Evolutionary conservation across 2,113 vertebrate species (phyloP), one percentile per base, ranked within the genome.

Genomic region (Tenebrosternarchus preto): DNA sequence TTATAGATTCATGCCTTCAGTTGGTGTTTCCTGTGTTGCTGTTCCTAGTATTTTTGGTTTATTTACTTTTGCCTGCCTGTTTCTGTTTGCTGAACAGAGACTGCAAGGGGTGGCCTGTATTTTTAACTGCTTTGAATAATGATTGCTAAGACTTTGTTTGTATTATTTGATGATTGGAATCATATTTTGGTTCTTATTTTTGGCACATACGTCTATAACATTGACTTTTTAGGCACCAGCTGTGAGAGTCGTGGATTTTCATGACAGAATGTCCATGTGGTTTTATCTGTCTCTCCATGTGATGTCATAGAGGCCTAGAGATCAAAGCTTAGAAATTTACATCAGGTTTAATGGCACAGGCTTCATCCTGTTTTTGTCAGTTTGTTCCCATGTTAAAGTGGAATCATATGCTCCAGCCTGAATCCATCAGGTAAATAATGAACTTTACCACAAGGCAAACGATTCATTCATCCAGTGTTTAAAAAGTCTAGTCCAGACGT

Each of bases 381-480:
- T 9, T 50, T 50, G 19, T 36, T 17, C 16, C 19, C 19, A 39
- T 22, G 36, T 36, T 61, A 53, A 59, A 59, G 55, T 60, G 29
- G 57, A 22, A 43, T 24, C 50, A 46, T 36, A 67, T 66, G 43
- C n/a, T 7, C 12, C 27, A 80, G 59, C 53, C 55, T 3, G n/a
- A 57, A 76, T 70, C 63, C 24, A 8, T 15, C 25, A 36, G 43
- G 36, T 22, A 46, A 43, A 59, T 53, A 75, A 70, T 36, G 36
- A 16, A 64, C 63, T 70, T 81, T 75, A 76, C 29, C 36, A 31
- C 55, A 22, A 74, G 63, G 33, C 1, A 0, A 55, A 63, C 64
- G 56, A 76, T 81, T 81, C 63, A 61, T 31, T 59, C 72, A 67
- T 81, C 59, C 72, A 19, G 53, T 31, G 50, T 74, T 15, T 31